Conservation (phyloP, 2,888 invertebrate genomes). For the Lithophane leautieri region DNA sequence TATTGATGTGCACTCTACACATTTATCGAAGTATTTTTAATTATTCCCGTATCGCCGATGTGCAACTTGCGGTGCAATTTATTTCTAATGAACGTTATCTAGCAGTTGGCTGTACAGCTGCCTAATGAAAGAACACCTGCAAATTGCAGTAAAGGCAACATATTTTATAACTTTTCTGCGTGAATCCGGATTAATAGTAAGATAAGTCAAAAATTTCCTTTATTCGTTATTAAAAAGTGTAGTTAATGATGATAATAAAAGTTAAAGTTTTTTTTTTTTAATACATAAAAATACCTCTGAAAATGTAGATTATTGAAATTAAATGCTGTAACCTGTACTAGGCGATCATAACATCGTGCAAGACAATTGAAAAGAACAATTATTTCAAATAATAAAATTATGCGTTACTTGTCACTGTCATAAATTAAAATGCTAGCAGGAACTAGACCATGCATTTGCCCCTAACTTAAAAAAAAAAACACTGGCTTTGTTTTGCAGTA, state of each 20-base stretch:
- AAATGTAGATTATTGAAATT: neutral
- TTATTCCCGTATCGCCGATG: neutral
- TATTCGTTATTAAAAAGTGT: neutral
- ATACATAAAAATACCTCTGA: neutral
- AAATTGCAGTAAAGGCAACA: neutral
- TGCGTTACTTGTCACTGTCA: neutral
- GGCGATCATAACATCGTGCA: neutral
- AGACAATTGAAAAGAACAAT: neutral
- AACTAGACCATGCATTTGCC: neutral
- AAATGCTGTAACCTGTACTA: neutral
- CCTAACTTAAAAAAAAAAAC: neutral
- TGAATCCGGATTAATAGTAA: neutral
- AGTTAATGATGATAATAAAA: too few species aligned
- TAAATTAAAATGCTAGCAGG: neutral
- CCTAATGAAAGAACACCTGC: constrained; percentile 35
- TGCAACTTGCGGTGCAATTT: constrained; percentile 39
- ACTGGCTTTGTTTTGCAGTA: neutral
- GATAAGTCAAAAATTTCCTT: neutral
- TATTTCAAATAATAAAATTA: neutral
- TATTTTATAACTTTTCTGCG: neutral
- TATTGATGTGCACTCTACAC: constrained; percentile 1
- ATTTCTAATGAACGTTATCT: constrained; percentile 31
- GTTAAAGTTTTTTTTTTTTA: neutral
- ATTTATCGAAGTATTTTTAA: constrained; percentile 11
- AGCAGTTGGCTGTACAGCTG: constrained; percentile 39